Evolutionary conservation across 37 sponge, comb jelly and placozoan species (phyloP).

Genomic region (Tethya wilhelma): DNA sequence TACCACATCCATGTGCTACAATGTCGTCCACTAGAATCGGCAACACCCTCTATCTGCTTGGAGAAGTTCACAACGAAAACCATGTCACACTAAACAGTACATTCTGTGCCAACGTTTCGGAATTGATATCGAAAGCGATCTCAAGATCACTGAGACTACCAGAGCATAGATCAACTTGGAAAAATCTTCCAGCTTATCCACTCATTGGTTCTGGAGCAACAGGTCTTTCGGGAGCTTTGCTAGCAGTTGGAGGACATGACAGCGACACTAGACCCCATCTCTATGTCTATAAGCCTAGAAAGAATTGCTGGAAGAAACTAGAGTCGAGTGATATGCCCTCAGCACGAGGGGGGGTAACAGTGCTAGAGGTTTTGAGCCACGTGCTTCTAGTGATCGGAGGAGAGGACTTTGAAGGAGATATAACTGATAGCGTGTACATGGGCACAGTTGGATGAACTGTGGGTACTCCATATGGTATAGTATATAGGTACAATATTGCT

Average conservation of each 20-base stretch:
- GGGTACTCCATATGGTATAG: too few species aligned
- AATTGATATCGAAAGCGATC: too few species aligned
- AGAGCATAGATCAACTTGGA: too few species aligned
- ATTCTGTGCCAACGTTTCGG: too few species aligned
- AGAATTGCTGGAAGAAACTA: neutral
- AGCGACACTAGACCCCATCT: neutral
- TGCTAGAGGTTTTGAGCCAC: too few species aligned
- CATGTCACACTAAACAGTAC: too few species aligned
- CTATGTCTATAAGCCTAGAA: neutral
- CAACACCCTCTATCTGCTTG: conserved; percentile 2
- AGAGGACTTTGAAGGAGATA: neutral
- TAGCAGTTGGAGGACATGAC: neutral
- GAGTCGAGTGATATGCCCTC: neutral
- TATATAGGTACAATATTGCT: too few species aligned
- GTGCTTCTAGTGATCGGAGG: conserved; percentile 8
- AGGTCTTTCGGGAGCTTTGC: neutral
- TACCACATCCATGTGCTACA: neutral
- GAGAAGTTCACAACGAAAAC: neutral
- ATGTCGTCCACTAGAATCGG: neutral
- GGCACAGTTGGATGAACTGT: too few species aligned
- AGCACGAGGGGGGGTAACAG: neutral
- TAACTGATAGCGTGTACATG: neutral
- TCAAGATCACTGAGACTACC: too few species aligned
- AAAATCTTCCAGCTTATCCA: neutral
- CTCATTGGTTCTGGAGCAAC: neutral